Base-by-base conservation (phyloP, 2,113 vertebrate species). In the Trochalopteron elliotii region DNA sequence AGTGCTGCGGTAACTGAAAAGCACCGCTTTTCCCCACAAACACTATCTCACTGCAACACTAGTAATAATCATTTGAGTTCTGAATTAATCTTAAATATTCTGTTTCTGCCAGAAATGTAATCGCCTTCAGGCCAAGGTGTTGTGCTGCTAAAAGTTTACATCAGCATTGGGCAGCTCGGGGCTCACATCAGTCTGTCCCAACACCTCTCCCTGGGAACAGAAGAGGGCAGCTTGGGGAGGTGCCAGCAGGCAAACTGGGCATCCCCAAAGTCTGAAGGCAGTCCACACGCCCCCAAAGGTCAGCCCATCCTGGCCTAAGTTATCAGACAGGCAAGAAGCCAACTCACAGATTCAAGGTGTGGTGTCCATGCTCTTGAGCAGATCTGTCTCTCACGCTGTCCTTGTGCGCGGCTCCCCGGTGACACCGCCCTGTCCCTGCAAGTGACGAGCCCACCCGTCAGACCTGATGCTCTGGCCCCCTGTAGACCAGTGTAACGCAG, bases 151-250 rank as follows among this genome's bases (percentile, higher is more conserved):
- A n/a, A 72, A 86, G 35, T 59, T 69, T 20, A 5, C 47, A 35
- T 47, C 67, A 37, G 78, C 82, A 28, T 2, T 1, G 2, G 45
- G 64, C 49, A 83, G 63, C 57, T 63, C 77, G 44, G 77, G 59
- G 57, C 47, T 16, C 1, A 0, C 0, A 0, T n/a, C 2, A 0
- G 12, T 11, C 74, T 69, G 57, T 63, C 64, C 84, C 0, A 0
- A 27, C 57, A 45, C 53, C 57, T 35, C 53, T 78, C 12, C 59
- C 63, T 1, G 2, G 31, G 20, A 35, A 31, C 59, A 22, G n/a
- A 31, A 2, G 2, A 11, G 18, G 47, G 39, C n/a, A 63, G 60
- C 40, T 1, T 70, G 37, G 15, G 11, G 35, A 31, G 11, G 24
- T 12, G 42, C 70, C 45, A 59, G 60, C 67, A 64, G 27, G 31